phyloP scores from a whole-genome alignment of 2,797 vertebrate species.

The Catharus ustulatus region DNA sequence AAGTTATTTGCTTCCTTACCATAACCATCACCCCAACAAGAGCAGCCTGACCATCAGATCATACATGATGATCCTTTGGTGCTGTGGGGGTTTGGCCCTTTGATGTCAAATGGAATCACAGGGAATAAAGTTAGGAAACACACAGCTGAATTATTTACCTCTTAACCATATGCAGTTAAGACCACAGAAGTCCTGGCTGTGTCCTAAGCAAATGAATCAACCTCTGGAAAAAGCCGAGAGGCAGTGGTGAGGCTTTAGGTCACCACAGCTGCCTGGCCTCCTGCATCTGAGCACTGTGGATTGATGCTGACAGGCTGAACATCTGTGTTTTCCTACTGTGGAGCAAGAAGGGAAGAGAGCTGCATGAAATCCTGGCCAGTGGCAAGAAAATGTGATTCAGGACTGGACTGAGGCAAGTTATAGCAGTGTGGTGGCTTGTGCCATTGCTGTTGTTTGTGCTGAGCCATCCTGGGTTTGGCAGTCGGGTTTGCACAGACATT shows the following conservation, averaged over 20 bases:
- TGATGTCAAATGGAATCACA: not conserved
- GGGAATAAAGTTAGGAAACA: not conserved
- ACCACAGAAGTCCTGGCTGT: not conserved
- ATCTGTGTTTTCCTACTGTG: not conserved
- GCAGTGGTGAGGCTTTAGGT: not conserved
- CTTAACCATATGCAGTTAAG: not conserved
- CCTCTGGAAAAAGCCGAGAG: not conserved
- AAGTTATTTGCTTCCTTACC: constrained; percentile 16
- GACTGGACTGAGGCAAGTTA: not conserved
- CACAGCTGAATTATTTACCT: not conserved
- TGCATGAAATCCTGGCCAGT: not conserved
- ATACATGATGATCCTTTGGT: not conserved
- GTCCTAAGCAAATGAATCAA: not conserved
- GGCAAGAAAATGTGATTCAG: not conserved
- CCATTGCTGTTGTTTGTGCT: not conserved
- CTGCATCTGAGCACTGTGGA: not conserved
- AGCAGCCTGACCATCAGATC: not conserved
- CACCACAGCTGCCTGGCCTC: constrained; percentile 3
- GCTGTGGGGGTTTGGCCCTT: not conserved
- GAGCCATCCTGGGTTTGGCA: not conserved
- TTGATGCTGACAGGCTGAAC: not conserved
- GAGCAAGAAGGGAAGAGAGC: not conserved
- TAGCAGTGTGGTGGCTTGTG: not conserved
- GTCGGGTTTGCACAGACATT: rapidly evolving
- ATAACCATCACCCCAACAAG: not conserved